Percentiles rank a stretch among this genome's conserved stretches.
Evolutionary conservation across 2,113 vertebrate genomes (phyloP).

Genomic region (Cyphomyrus discorhynchus): DNA sequence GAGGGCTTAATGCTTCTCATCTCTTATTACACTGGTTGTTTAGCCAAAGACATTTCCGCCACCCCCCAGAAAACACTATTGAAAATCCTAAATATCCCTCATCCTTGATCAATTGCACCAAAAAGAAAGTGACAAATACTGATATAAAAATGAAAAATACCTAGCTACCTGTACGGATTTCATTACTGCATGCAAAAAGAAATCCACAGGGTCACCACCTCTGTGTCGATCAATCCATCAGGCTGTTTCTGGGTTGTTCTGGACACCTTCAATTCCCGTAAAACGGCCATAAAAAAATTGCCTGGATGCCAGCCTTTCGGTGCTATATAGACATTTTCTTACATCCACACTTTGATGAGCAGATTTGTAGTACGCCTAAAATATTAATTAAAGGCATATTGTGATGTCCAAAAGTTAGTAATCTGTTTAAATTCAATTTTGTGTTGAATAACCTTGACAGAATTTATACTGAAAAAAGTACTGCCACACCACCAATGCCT

Average conservation of each 20-base stretch:
- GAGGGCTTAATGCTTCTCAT: constrained; percentile 38
- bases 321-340: background rate
- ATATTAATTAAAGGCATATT: background rate
- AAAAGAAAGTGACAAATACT: background rate
- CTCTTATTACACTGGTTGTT: constrained; percentile 39
- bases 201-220: constrained; percentile 26
- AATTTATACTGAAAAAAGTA: background rate
- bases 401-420: background rate
- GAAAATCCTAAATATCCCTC: constrained; percentile 36
- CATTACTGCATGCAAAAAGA: constrained; percentile 41
- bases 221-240: constrained; percentile 26
- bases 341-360: background rate
- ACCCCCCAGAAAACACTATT: constrained; percentile 25
- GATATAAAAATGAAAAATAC: background rate
- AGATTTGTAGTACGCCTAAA: background rate
- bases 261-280: constrained; percentile 36
- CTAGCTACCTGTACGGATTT: constrained; percentile 18
- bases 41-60: constrained; percentile 26
- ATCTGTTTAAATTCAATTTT: background rate
- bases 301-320: background rate
- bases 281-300: background rate
- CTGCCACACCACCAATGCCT: background rate
- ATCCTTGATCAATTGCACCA: background rate
- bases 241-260: constrained; percentile 43
- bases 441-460: background rate